A percentile compares a stretch with the other conserved stretches of the same genome.
phyloP scores from a whole-genome alignment of 2,888 invertebrate species.

The Lithosia quadra region DNA sequence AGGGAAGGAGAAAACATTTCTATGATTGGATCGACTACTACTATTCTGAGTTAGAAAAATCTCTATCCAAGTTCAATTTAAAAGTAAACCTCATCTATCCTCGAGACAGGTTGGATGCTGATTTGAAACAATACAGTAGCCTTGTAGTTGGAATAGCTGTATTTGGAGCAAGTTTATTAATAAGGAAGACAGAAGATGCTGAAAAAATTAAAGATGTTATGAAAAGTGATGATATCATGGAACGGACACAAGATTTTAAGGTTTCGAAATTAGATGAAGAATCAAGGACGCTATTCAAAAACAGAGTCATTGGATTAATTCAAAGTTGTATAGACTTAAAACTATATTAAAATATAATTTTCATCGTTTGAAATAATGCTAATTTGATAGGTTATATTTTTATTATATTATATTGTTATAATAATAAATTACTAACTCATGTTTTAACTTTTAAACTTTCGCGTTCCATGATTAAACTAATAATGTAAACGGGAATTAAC shows the following conservation, averaged over 20 bases:
- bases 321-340: conserved; percentile 48
- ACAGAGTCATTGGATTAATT: conserved; percentile 50
- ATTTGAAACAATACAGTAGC: conserved; percentile 51
- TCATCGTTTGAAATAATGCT: conserved; percentile 25
- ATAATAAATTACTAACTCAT: too few species aligned
- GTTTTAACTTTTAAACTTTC: too few species aligned
- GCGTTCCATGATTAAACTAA: too few species aligned
- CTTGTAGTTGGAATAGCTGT: conserved; percentile 38
- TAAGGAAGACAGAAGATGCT: conserved; percentile 49
- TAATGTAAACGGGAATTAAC: too few species aligned
- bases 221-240: conserved; percentile 43
- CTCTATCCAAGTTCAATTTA: conserved; percentile 46
- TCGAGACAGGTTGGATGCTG: conserved; percentile 49
- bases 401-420: conserved; percentile 34
- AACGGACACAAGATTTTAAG: conserved; percentile 20
- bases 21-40: conserved; percentile 58
- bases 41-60: conserved; percentile 48
- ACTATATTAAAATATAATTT: conserved; percentile 21
- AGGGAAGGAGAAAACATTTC: conserved; percentile 50
- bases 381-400: too few species aligned
- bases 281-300: conserved; percentile 37
- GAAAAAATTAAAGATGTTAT: conserved; percentile 34
- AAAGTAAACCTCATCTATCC: conserved; percentile 49
- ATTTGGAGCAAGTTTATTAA: conserved; percentile 36
- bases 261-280: conserved; percentile 27